Evolutionary conservation across 1,140 invertebrate genomes (phyloP).

Genomic region (Araneus ventricosus): DNA sequence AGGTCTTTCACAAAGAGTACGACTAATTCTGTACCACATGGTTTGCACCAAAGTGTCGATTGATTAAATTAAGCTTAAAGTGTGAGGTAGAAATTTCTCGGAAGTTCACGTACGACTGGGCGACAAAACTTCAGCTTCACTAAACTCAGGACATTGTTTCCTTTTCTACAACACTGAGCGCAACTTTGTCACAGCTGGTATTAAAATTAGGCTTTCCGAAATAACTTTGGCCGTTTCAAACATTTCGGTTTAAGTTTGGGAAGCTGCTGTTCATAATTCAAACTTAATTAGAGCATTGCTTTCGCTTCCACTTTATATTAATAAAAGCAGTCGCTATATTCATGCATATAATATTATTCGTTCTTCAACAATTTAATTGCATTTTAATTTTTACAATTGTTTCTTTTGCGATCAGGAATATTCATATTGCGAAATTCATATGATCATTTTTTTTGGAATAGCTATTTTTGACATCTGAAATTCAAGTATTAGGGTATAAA

Average conservation of each 20-base stretch:
- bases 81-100: slow-evolving; percentile 7
- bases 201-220: slow-evolving; percentile 45
- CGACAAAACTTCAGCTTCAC: slow-evolving; percentile 26
- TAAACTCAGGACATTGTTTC: slow-evolving; percentile 50
- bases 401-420: too few relatives aligned
- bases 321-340: too few relatives aligned
- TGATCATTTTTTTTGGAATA: too few relatives aligned
- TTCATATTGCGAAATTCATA: too few relatives aligned
- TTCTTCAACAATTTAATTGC: too few relatives aligned
- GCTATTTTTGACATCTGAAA: too few relatives aligned
- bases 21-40: background rate
- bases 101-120: slow-evolving; percentile 19
- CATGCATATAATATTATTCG: too few relatives aligned
- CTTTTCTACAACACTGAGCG: slow-evolving; percentile 15
- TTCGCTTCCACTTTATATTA: background rate
- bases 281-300: slow-evolving; percentile 8
- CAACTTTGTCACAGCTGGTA: slow-evolving; percentile 47
- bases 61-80: slow-evolving; percentile 55
- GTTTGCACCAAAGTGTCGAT: slow-evolving; percentile 20
- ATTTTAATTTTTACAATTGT: too few relatives aligned
- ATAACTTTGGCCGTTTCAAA: slow-evolving; percentile 4
- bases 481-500: too few relatives aligned
- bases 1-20: background rate
- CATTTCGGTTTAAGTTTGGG: background rate
- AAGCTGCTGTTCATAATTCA: slow-evolving; percentile 19